Base-by-base conservation (phyloP, 2,113 vertebrate species). In the Ptychochromis oligacanthus region DNA sequence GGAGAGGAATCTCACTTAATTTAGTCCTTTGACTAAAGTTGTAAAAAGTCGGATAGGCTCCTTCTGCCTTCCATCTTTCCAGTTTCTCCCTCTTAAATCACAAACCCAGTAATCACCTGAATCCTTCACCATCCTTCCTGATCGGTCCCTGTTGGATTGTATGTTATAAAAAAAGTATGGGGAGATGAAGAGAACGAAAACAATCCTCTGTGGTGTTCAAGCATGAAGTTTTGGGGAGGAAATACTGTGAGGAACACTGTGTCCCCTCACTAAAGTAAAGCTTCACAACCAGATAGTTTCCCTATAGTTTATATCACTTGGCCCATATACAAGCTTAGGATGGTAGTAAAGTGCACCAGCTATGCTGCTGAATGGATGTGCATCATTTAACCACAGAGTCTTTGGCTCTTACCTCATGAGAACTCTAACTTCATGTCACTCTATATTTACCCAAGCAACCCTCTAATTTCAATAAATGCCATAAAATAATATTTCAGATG, bases 81-180 rank as follows among this genome's bases (percentile, higher is more conserved):
- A 24, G 55, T 58, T 8, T 40, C 55, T 1, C 6, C 36, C 62
- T 82, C 2, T 57, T 72, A 59, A 36, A 3, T 81, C 38, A 18
- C 28, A 56, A 70, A 60, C 55, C 24, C 38, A 49, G n/a, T 58
- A 81, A 85, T 85, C 64, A 79, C 61, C 65, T 34, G n/a, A 24
- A 57, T 60, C 54, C 12, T 80, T 80, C 24, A 38, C 34, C 26
- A n/a, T 31, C 24, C 40, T 58, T 72, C 61, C 62, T 36, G 14
- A 65, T 56, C 36, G 28, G 14, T 58, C 65, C 67, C 54, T 65
- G 12, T 22, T 54, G 49, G 34, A 59, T 70, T 75, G 34, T 52
- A 52, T 36, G 28, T 28, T 88, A 38, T 78, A 36, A 58, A 58
- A 38, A 4, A 6, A 24, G 24, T 58, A 58, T 34, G 36, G 2